Evolutionary conservation across 2,888 invertebrate species (phyloP), one percentile per base, ranked within the genome.

Genomic region (Amblyjoppa proteus): DNA sequence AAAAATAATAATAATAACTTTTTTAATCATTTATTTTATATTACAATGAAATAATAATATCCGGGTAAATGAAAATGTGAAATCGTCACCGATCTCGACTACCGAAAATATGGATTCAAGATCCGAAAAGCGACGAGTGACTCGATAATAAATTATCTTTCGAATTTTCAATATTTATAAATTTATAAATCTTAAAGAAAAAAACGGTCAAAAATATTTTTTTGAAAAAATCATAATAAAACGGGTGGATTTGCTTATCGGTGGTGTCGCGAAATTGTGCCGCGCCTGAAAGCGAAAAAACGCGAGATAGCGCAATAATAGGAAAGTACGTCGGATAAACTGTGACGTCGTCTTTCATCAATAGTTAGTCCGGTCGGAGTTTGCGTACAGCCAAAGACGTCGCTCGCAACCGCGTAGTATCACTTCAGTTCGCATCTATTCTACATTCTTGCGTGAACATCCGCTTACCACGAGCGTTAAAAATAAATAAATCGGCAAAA

Each of bases 341-440:
- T 6, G 51, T 20, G 74, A 61, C 51, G 53, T 45, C n/a, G 61
- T 45, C 51, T 49, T 76, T 20, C 79, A 90, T 90, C 90, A 88
- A 90, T 90, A 88, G 88, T 83, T 86, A 5, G 53, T 20, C 51
- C 73, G 28, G 31, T 75, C 73, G 86, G 90, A 89, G 89, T 76
- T 88, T 90, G 90, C 90, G 90, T 89, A 80, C 41, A 88, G 81
- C 69, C n/a, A 11, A 53, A 61, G 38, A 73, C 74, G 41, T 64
- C 79, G 28, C 7, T 58, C 11, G 28, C 58, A 25, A 58, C 58
- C 11, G 58, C 58, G 31, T 58, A 9, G 28, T 31, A 28, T 25
- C 58, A 28, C 28, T 58, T 9, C 58, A 58, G 28, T 58, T 31
- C 28, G 28, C 13, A 58, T 58, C 58, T 28, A 31, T 58, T 28